Evolutionary conservation across 2,113 vertebrate genomes (phyloP), one percentile per base, ranked within the genome.

Genomic region (Caranx melampygus): DNA sequence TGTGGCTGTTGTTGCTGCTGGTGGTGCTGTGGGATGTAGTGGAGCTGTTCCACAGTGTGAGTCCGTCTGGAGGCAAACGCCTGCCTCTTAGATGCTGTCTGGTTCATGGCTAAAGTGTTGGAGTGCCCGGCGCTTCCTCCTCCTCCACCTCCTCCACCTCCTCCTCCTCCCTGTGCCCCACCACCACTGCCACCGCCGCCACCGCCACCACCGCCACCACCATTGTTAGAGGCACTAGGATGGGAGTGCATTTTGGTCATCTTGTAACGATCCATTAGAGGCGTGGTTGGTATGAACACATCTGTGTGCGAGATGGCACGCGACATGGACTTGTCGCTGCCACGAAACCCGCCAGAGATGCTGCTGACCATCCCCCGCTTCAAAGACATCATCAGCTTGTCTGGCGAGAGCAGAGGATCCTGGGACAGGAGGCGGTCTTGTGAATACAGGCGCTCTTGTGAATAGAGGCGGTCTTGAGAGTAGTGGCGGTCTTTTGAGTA

Each of bases 221-320:
- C 95, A 93, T 97, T 98, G 96, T 95, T 98, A 65, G 97, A 97
- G 96, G 97, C 96, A 97, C 97, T 99, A 90, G 98, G 97, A 96
- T 99, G 98, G 86, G 98, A 97, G 95, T 99, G 97, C 97, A 99
- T 97, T 96, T 99, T 99, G 92, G 97, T 98, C 96, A 98, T 98
- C 95, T 97, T 96, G 92, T 99, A 99, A 79, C 97, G 97, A 95
- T 99, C 97, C 96, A 98, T 94, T 80, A 97, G 92, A 0, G 98
- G 98, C 0, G 98, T 99, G 20, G 97, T 97, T n/a, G 98, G 98
- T 88, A 98, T 95, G 88, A 98, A 98, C 94, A 99, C 97, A 2
- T 99, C 98, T 15, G 97, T 98, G 94, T 99, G 97, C 0, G 97
- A 99, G 94, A 99, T 91, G 33, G 97, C 97, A 58, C 97, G 95